Evolutionary conservation across 2,797 vertebrate genomes (phyloP).

Genomic region (Mallotus villosus): DNA sequence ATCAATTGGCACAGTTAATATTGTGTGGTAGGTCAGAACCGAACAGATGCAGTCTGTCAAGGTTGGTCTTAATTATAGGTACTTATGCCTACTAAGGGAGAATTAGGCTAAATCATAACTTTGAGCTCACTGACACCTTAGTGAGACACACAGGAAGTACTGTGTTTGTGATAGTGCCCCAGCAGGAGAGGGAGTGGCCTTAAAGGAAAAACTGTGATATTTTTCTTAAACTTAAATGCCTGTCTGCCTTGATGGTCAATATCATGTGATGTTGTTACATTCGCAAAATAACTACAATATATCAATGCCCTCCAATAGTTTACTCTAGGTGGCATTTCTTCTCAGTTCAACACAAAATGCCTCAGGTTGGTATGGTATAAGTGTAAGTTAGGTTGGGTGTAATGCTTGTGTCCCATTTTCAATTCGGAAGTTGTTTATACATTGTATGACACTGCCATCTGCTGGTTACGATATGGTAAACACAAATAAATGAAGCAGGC

Average conservation of each 20-base stretch:
- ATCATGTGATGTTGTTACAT: too few species aligned
- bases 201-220: neutral
- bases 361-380: too few species aligned
- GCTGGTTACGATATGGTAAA: slow-evolving; percentile 28
- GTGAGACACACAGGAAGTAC: neutral
- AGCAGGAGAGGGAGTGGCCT: too few species aligned
- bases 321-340: too few species aligned
- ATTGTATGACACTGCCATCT: slow-evolving; percentile 55
- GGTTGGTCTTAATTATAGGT: slow-evolving; percentile 37
- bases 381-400: too few species aligned
- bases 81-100: too few species aligned
- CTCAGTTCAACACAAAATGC: too few species aligned
- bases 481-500: neutral
- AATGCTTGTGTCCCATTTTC: neutral
- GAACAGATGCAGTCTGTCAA: slow-evolving; percentile 46
- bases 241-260: too few species aligned
- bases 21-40: slow-evolving; percentile 43
- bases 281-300: too few species aligned
- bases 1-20: slow-evolving; percentile 61
- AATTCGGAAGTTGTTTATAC: neutral
- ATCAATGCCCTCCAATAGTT: too few species aligned
- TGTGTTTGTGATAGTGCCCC: neutral
- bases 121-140: neutral
- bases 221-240: too few species aligned
- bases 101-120: too few species aligned